phyloP scores from a whole-genome alignment of 2,797 vertebrate species.

The Enteromius unitaeniatus region DNA sequence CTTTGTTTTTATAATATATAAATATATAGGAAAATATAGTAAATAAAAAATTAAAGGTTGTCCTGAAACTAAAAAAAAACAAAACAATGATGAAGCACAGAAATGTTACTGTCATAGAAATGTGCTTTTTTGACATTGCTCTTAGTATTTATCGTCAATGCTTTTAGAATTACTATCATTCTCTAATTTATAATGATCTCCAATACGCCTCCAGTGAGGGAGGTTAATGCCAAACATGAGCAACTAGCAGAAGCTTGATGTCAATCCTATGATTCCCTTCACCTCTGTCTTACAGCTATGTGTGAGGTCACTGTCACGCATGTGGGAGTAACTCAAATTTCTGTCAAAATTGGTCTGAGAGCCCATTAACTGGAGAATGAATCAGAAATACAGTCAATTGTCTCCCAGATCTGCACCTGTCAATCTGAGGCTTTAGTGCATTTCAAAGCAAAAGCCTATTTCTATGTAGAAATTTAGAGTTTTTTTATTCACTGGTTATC shows the following conservation, averaged over 20 bases:
- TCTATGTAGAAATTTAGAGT: neutral
- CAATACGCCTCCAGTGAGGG: neutral
- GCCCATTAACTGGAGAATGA: neutral
- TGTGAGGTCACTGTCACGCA: neutral
- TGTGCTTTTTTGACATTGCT: too few relatives aligned
- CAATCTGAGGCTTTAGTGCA: neutral
- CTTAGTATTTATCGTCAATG: neutral
- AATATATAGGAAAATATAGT: too few relatives aligned
- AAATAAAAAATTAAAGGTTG: neutral
- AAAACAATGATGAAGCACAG: neutral
- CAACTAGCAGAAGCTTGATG: neutral
- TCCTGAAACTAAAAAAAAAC: too few relatives aligned
- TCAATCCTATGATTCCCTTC: conserved; percentile 1
- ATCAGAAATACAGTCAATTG: neutral
- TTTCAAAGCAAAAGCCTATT: neutral
- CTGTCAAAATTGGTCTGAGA: neutral
- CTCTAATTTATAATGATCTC: neutral
- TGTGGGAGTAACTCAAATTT: neutral
- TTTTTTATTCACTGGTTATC: neutral
- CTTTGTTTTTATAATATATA: neutral
- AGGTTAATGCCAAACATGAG: conserved; percentile 7
- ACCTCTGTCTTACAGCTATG: neutral
- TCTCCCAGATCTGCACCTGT: neutral
- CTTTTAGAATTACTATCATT: neutral
- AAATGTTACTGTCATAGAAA: neutral